Percentiles rank a stretch among this genome's conserved stretches.
phyloP scores from a whole-genome alignment of 1,140 invertebrate species.

The Aphelinus atriplicis region DNA sequence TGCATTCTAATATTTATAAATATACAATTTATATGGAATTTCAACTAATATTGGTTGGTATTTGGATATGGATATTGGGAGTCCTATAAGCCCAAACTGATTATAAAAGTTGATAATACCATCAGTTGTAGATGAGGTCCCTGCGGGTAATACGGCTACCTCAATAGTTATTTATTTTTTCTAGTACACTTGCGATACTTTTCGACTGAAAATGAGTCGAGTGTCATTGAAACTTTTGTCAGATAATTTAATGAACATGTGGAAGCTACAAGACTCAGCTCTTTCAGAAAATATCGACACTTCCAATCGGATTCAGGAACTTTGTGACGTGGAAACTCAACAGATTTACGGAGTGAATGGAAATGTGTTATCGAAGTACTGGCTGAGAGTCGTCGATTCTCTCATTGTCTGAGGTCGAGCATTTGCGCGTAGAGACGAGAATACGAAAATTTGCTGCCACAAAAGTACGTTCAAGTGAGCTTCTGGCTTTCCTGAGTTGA shows the following conservation, averaged over 20 bases:
- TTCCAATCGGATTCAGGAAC: not conserved
- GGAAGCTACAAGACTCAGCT: too few relatives aligned
- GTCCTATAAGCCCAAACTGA: too few relatives aligned
- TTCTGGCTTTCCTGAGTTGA: not conserved
- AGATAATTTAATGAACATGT: too few relatives aligned
- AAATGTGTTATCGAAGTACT: constrained; percentile 6
- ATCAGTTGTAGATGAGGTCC: too few relatives aligned
- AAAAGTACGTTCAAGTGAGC: not conserved
- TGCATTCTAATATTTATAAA: too few relatives aligned
- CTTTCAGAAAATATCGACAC: not conserved
- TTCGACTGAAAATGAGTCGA: too few relatives aligned
- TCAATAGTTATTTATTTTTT: not conserved
- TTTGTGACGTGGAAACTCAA: not conserved
- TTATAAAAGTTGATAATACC: too few relatives aligned
- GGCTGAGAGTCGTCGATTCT: not conserved
- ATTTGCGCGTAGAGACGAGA: not conserved
- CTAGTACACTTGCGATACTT: not conserved
- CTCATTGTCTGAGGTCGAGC: not conserved
- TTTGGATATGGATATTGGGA: too few relatives aligned
- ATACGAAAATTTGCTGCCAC: constrained; percentile 8
- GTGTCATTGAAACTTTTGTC: too few relatives aligned
- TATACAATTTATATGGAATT: too few relatives aligned
- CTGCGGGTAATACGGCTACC: too few relatives aligned
- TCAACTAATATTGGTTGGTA: too few relatives aligned
- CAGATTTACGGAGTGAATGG: not conserved